These are phyloP conservation scores for Aramus guarauna DNA, from an alignment of 2,113 vertebrate genomes.

Conservation along the genomic window DNA sequence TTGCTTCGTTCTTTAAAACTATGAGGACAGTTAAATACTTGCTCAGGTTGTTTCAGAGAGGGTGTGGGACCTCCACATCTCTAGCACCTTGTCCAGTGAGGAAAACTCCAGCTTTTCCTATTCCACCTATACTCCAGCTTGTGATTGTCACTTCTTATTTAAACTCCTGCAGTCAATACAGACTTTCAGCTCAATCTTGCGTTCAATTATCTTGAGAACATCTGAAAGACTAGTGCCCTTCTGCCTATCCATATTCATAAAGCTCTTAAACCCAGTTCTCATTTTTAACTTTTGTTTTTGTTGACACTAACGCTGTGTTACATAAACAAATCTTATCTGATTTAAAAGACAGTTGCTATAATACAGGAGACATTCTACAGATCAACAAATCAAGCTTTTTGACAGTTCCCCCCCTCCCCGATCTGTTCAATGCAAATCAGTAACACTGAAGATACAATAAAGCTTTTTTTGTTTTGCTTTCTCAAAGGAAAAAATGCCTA, in stretches of 20 bases:
- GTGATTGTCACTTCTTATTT: background rate
- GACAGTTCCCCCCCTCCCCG: background rate
- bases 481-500: background rate
- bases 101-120: background rate
- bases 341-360: background rate
- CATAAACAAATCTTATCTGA: background rate
- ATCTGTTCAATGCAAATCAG: background rate
- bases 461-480: background rate
- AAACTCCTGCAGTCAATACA: background rate
- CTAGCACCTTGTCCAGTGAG: background rate
- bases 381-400: background rate
- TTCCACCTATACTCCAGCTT: background rate
- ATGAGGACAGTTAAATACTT: background rate
- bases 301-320: background rate
- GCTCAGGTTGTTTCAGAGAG: background rate
- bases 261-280: background rate
- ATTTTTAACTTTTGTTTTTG: background rate
- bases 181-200: background rate
- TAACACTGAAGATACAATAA: background rate
- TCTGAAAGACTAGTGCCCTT: background rate
- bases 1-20: background rate
- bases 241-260: background rate
- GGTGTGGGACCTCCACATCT: background rate
- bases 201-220: background rate
- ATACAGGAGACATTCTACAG: background rate